Evolutionary conservation across 2,113 vertebrate species (phyloP), one percentile per base, ranked within the genome.

Genomic region (Piaya cayana): DNA sequence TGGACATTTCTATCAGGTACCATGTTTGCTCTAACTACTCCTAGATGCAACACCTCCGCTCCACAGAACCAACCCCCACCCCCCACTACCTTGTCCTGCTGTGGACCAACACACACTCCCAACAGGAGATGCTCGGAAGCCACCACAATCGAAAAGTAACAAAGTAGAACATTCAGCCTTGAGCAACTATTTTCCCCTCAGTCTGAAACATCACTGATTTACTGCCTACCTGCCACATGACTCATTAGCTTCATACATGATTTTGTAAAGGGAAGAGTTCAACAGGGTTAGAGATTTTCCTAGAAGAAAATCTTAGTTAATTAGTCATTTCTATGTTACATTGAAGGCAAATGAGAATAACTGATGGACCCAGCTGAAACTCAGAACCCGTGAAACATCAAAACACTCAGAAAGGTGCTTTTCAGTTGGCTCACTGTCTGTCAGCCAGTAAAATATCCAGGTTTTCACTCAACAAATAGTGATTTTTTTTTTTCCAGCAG

Each of bases 91-190:
- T 34, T 32, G 20, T 13, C 49, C 55, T 1, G 0, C 22, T 34
- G 17, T 20, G 23, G 43, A 53, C 4, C 22, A 75, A 9, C 23
- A 52, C 9, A 3, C 0, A 4, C 21, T 22, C 74, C 2, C 1
- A 64, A 25, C 5, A 30, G 43, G 27, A 0, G 3, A 70, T 36
- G 52, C 45, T 64, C 60, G 42, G 29, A 34, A 78, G 71, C 9
- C 42, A 52, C 55, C 55, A 16, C 0, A 15, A 27, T 2, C 0
- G 0, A 65, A 25, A 27, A 34, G 4, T 18, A 6, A 2, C 3
- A 1, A 43, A 29, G 15, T 1, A 81, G 45, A 55, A 11, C 14
- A 4, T 2, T 43, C 43, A 65, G 25, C 60, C 42, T 47, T 25
- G 17, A 53, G 39, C 25, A 69, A 32, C 32, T 36, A 27, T 70